Base-by-base conservation (phyloP, 2,888 invertebrate species). In the Acanthosepion pharaonis region DNA sequence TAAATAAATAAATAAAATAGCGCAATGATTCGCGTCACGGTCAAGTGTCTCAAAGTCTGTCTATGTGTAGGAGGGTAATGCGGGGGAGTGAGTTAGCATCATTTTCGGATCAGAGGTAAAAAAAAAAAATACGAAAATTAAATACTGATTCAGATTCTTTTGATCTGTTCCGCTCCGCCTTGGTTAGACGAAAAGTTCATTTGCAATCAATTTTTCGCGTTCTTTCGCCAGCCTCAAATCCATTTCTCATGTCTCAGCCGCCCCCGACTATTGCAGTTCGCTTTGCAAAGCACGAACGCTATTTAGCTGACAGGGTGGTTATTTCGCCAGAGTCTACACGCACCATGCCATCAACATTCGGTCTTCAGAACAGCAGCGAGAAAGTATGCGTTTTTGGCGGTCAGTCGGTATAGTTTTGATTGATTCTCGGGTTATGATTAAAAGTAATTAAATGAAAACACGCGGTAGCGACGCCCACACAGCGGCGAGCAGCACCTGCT, bases 381-480 rank as follows among this genome's bases (percentile, higher is more conserved):
- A 78, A 78, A 78, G 78, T 78, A 23, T 78, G 78, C n/a, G 20
- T 59, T 59, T 42, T n/a, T 78, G 78, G n/a, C 78, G 78, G 78
- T 78, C 78, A 78, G 78, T 78, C 78, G n/a, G 78, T 78, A n/a
- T 33, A n/a, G 78, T n/a, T n/a, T 18, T 78, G 78, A 78, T 78
- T 78, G 78, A 33, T 78, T 78, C 78, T n/a, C n/a, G n/a, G 78
- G n/a, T 78, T 78, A 33, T 78, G 78, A 78, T 78, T 78, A n/a
- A 78, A 78, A 78, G n/a, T 78, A 78, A 78, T 78, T 78, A 78
- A 78, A 78, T 78, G 78, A 78, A 78, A 78, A 78, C 78, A 78
- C 78, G 15, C 59, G 59, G 59, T 20, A 59, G 5, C 23, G 59
- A 59, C 59, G 59, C 59, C 59, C 78, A 78, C 78, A 33, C 78